These are phyloP conservation scores for Brachyalestes nurse DNA, from an alignment of 2,797 vertebrate species.

Conservation along the genomic window DNA sequence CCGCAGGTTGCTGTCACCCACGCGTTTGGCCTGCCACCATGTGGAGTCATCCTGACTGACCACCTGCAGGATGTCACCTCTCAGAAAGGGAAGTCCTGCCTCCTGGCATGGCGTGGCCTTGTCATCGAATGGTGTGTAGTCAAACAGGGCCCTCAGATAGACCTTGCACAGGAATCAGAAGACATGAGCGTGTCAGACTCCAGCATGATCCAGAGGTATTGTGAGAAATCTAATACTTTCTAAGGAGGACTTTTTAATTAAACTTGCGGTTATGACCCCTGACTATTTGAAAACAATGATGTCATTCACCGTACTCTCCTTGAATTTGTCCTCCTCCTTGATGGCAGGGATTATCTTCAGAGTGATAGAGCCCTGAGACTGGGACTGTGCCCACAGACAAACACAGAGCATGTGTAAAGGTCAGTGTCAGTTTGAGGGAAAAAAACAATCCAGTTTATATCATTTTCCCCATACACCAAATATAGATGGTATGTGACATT, in stretches of 20 bases:
- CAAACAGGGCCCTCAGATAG: conserved; percentile 93
- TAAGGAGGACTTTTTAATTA: neutral
- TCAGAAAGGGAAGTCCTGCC: conserved; percentile 94
- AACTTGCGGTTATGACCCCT: neutral
- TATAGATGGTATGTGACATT: too few species aligned
- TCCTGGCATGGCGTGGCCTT: conserved; percentile 98
- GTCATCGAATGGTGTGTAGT: conserved; percentile 93
- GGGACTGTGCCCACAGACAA: conserved; percentile 80
- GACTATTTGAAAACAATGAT: conserved; percentile 9
- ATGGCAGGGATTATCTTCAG: conserved; percentile 93
- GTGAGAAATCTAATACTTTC: neutral
- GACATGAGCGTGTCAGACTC: conserved; percentile 26
- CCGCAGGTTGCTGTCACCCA: conserved; percentile 93
- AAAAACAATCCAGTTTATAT: neutral
- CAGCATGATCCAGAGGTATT: neutral
- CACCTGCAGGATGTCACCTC: conserved; percentile 96
- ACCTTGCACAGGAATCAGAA: conserved; percentile 76
- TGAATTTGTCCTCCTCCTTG: conserved; percentile 87
- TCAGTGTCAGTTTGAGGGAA: neutral
- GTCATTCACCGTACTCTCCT: conserved; percentile 87
- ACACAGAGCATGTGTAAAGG: neutral
- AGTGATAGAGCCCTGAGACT: conserved; percentile 94
- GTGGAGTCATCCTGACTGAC: conserved; percentile 96
- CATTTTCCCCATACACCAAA: conserved; percentile 15
- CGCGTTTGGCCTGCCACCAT: conserved; percentile 97